These are phyloP conservation scores for Apaloderma vittatum DNA, from an alignment of 2,113 vertebrate species.

Conservation along the genomic window DNA sequence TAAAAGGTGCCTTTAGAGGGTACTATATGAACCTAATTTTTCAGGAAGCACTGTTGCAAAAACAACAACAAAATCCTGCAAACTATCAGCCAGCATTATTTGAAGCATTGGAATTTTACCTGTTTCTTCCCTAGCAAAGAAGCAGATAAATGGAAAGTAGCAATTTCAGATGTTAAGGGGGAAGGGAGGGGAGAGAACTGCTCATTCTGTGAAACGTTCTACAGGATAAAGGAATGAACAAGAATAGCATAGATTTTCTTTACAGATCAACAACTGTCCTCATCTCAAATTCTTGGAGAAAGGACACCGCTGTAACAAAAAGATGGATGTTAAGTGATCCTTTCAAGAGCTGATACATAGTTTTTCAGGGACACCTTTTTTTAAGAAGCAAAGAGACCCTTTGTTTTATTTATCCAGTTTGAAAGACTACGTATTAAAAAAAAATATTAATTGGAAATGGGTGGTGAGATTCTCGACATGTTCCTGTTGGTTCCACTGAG, in stretches of 20 bases:
- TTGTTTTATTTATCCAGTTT: background rate
- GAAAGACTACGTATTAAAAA: background rate
- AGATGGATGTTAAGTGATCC: background rate
- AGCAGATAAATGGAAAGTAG: background rate
- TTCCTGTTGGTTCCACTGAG: background rate
- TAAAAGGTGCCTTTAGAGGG: background rate
- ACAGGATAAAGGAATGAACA: background rate
- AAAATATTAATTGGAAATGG: background rate
- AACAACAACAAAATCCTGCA: background rate
- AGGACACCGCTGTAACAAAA: background rate
- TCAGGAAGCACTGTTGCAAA: background rate
- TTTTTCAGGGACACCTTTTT: background rate
- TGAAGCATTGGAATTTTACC: background rate
- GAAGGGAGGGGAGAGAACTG: background rate
- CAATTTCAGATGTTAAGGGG: background rate
- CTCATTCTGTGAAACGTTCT: background rate
- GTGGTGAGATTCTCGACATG: background rate
- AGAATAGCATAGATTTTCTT: background rate
- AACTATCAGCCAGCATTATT: background rate
- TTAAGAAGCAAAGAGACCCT: background rate
- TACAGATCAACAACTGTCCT: background rate
- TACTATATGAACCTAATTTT: background rate
- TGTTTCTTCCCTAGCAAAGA: background rate
- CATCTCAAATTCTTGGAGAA: background rate
- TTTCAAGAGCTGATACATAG: background rate